Evolutionary conservation across 2,113 vertebrate species (phyloP).

Genomic region (Syngnathus scovelli): DNA sequence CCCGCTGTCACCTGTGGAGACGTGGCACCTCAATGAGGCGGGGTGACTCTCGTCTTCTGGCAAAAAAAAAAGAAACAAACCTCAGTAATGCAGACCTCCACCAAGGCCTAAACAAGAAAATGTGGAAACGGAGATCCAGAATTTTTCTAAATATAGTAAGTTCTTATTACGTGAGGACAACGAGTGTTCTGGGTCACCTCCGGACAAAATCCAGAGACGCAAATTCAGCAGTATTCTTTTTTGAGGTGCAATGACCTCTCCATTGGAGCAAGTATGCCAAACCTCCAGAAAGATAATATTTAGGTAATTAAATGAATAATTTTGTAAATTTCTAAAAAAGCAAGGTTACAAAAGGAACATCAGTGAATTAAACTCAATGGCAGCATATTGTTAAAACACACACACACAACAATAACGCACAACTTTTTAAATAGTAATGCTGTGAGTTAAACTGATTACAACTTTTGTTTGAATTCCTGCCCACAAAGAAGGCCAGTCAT

Average conservation of each 20-base stretch:
- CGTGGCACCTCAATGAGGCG: slow-evolving; percentile 34
- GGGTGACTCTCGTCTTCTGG: slow-evolving; percentile 42
- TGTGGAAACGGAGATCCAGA: too few relatives aligned
- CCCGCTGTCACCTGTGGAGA: slow-evolving; percentile 43
- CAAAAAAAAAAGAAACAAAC: not conserved
- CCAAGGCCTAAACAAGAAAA: not conserved
- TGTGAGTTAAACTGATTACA: not conserved
- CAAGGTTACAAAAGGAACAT: not conserved
- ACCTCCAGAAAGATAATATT: too few relatives aligned
- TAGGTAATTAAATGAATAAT: not conserved
- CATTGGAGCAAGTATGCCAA: too few relatives aligned
- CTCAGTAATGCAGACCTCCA: not conserved
- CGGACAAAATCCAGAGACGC: too few relatives aligned
- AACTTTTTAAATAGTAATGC: not conserved
- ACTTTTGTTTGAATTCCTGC: not conserved
- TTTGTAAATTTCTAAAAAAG: not conserved
- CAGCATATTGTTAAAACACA: too few relatives aligned
- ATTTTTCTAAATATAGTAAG: too few relatives aligned
- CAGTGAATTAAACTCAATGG: too few relatives aligned
- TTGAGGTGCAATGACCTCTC: too few relatives aligned
- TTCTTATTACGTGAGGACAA: too few relatives aligned
- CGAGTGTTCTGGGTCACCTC: too few relatives aligned
- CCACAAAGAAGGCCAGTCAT: slow-evolving; percentile 12
- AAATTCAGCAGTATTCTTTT: too few relatives aligned
- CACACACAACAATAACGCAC: not conserved